Evolutionary conservation across 1,140 invertebrate species (phyloP).

Genomic region (Drosophila erecta): DNA sequence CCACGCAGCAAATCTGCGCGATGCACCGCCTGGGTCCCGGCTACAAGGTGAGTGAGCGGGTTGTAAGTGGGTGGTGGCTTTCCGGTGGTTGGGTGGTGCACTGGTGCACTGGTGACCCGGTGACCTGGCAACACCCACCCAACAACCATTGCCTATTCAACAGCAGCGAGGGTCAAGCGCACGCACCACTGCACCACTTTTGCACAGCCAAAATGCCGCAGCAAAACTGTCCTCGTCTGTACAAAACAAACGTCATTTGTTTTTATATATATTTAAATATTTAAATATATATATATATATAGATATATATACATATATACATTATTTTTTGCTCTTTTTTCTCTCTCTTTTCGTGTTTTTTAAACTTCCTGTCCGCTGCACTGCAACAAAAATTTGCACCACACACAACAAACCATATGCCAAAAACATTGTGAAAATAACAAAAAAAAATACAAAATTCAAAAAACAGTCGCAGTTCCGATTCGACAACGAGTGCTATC

Average conservation of each 20-base stretch:
- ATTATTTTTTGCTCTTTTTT: constrained; percentile 52
- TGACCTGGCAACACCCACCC: neutral
- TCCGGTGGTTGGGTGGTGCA: neutral
- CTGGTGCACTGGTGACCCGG: neutral
- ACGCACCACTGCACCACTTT: constrained; percentile 21
- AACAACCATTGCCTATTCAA: neutral
- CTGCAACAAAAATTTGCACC: constrained; percentile 18
- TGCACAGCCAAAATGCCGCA: constrained; percentile 40
- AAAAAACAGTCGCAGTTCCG: constrained; percentile 96
- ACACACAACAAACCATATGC: constrained; percentile 13
- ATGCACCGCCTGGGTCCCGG: constrained; percentile 98
- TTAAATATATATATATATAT: constrained; percentile 7
- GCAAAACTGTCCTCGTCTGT: constrained; percentile 45
- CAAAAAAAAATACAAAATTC: constrained; percentile 4
- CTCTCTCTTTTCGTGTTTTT: constrained; percentile 44
- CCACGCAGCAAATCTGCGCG: constrained; percentile 98
- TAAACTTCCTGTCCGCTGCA: constrained; percentile 34
- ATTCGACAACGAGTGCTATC: constrained; percentile 98
- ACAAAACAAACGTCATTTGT: constrained; percentile 38
- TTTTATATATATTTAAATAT: constrained; percentile 6
- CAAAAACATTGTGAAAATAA: constrained; percentile 11
- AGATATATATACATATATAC: neutral
- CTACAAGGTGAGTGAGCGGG: constrained; percentile 92
- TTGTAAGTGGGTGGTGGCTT: neutral
- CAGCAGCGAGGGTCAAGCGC: constrained; percentile 1